These are phyloP conservation scores for Drosophila biarmipes DNA, from an alignment of 1,140 invertebrate genomes.

Conservation along the genomic window DNA sequence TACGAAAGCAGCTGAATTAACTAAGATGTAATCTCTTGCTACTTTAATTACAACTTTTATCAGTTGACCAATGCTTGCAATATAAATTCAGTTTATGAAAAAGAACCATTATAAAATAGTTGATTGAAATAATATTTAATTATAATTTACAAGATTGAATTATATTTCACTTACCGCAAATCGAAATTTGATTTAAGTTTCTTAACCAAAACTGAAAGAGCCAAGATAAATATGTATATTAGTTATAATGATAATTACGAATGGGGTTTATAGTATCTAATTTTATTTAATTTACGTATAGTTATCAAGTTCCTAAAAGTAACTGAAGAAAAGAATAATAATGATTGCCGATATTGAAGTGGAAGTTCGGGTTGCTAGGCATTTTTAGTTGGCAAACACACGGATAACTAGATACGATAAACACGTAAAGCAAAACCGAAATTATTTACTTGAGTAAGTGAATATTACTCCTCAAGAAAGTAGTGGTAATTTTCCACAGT, in stretches of 20 bases:
- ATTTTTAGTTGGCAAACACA: slow-evolving; percentile 14
- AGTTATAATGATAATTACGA: not conserved
- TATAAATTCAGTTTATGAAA: too few relatives aligned
- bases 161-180: slow-evolving; percentile 30
- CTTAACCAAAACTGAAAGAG: slow-evolving; percentile 25
- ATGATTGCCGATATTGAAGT: not conserved
- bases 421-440: not conserved
- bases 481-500: not conserved
- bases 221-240: not conserved
- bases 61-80: too few relatives aligned
- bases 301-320: not conserved
- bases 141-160: too few relatives aligned
- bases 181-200: slow-evolving; percentile 6
- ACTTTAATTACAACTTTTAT: not conserved
- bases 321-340: not conserved
- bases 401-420: not conserved
- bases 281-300: not conserved
- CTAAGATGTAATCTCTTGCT: not conserved
- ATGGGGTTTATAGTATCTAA: not conserved
- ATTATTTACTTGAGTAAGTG: not conserved
- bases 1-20: not conserved
- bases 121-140: too few relatives aligned
- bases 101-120: too few relatives aligned
- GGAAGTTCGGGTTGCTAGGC: slow-evolving; percentile 23
- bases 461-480: not conserved